Conservation (phyloP, 2,888 invertebrate genomes). For the Drosophila atripex region DNA sequence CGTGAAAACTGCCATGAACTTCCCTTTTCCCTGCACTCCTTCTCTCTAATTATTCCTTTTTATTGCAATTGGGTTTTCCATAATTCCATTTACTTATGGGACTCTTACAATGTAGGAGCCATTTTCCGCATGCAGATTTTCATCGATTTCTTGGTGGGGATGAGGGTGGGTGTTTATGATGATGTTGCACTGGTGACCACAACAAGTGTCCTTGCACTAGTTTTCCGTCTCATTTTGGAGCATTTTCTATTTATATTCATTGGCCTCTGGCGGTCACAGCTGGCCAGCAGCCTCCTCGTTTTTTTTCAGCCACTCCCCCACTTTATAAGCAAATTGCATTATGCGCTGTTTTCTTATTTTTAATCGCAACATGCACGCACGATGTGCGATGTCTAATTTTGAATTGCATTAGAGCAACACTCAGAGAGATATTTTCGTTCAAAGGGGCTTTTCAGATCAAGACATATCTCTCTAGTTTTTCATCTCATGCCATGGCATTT, state of each 20-base stretch:
- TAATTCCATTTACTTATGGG: constrained; percentile 23
- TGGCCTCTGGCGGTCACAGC: constrained; percentile 42
- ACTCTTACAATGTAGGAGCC: neutral
- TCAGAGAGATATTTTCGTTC: neutral
- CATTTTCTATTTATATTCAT: constrained; percentile 67
- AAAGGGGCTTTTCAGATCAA: neutral
- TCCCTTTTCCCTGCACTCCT: constrained; percentile 35
- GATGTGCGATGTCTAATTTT: constrained; percentile 46
- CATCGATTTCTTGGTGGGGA: constrained; percentile 36
- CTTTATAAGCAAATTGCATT: constrained; percentile 40
- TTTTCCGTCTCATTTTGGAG: constrained; percentile 69
- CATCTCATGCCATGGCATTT: constrained; percentile 45
- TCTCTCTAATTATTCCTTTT: constrained; percentile 33
- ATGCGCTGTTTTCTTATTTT: constrained; percentile 55
- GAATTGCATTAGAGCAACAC: constrained; percentile 12
- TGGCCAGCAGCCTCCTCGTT: constrained; percentile 3
- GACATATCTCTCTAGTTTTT: constrained; percentile 18
- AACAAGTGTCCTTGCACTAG: constrained; percentile 71
- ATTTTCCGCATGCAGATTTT: constrained; percentile 26
- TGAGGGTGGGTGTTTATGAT: constrained; percentile 24
- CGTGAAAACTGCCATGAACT: constrained; percentile 77
- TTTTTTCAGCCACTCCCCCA: neutral
- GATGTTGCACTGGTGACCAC: constrained; percentile 32
- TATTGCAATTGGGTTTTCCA: constrained; percentile 14
- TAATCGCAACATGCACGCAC: constrained; percentile 61